phyloP scores from a whole-genome alignment of 2,113 vertebrate genomes.

The Fukomys damarensis region DNA sequence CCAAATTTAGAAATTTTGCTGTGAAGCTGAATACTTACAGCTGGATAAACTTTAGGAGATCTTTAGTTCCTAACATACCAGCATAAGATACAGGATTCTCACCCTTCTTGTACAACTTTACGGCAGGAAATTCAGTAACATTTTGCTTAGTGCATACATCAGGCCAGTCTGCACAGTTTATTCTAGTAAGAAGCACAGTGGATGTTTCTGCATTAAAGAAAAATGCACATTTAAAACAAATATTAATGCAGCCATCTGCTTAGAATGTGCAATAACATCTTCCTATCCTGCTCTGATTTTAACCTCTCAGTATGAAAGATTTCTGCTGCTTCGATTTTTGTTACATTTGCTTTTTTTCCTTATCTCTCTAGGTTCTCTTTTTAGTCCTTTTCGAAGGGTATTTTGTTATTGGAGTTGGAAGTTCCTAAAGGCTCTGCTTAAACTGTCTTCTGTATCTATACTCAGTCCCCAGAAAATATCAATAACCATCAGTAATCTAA shows the following conservation, averaged over 20 bases:
- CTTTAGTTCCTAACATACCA: conserved; percentile 91
- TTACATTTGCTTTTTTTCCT: not conserved
- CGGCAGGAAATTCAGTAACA: conserved; percentile 90
- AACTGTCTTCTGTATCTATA: not conserved
- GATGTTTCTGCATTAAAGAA: conserved; percentile 78
- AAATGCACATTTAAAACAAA: conserved; percentile 51
- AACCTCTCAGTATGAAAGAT: not conserved
- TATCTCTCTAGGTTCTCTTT: not conserved
- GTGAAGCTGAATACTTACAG: conserved; percentile 89
- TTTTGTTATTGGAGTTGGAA: not conserved
- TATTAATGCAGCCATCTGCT: not conserved
- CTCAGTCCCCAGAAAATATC: not conserved
- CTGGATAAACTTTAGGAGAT: conserved; percentile 91
- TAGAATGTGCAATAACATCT: not conserved
- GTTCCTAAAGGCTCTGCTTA: not conserved
- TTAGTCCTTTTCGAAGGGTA: not conserved
- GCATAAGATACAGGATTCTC: conserved; percentile 84
- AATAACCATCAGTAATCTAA: not conserved
- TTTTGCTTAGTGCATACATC: conserved; percentile 90
- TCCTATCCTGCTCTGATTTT: not conserved
- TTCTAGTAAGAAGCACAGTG: conserved; percentile 85
- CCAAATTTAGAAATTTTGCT: not conserved
- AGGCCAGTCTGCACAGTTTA: conserved; percentile 95
- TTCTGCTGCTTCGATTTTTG: not conserved
- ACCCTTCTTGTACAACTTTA: conserved; percentile 87